Base-by-base conservation (phyloP, 2,113 vertebrate genomes). In the Protobothrops flavoviridis region DNA sequence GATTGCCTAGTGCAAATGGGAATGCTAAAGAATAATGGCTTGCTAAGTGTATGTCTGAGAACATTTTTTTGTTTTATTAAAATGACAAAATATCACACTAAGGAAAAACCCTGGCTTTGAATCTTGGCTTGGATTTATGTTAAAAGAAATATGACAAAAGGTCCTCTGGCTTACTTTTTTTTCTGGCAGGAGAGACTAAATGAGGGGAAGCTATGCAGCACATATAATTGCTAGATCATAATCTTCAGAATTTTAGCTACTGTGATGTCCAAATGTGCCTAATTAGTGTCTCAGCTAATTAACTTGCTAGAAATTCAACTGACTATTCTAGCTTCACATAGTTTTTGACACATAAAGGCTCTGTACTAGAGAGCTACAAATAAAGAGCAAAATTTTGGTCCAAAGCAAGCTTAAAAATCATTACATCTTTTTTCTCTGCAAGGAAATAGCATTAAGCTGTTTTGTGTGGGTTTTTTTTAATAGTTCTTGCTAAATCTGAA, bases 271-370 rank as follows among this genome's bases (percentile, higher is more conserved):
- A 64, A 64, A 64, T 64, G 61, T n/a, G 61, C 61, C 61, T 64
- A 64, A 64, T 64, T 17, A 5, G 45, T 88, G 56, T 21, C 48
- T 88, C 39, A 89, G 87, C 59, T 81, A 26, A 55, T 24, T 81
- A 56, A 89, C 50, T 74, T 81, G 87, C 23, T 92, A 89, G 92
- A 92, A 81, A 89, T 89, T 39, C 33, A 92, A 81, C 52, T 45
- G 52, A 92, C 52, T 61, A 85, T 81, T 89, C 61, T 88, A 69
- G 57, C 33, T 52, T 88, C n/a, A 50, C 85, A 88, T 64, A 88
- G 39, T 53, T 74, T 61, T 92, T 43, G 88, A 33, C 26, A n/a
- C 55, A 81, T 9, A 56, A 89, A 26, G 48, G 9, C 33, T 74
- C 33, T 45, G 59, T 1, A 48, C 87, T 74, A 24, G 24, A 92